Base-by-base conservation (phyloP, 1,140 invertebrate species). In the Neodiprion fabricii region DNA sequence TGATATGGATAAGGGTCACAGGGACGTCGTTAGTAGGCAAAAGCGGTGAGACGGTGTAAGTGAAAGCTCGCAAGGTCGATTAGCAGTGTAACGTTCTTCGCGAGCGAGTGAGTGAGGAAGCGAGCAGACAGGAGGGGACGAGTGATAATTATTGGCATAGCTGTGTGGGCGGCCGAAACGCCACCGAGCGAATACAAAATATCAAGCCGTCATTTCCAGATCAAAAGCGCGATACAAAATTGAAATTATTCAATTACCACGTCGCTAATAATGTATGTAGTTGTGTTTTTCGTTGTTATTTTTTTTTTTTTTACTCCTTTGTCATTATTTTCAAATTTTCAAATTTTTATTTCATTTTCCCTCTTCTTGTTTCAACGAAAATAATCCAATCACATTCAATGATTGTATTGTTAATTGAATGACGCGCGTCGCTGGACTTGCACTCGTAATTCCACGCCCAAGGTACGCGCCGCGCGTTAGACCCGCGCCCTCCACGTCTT, bases 351-450 rank as follows among this genome's bases (percentile, higher is more conserved):
- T 75, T 74, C 67, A 48, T 84, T 84, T 80, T 78, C 75, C 71
- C 50, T 75, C 75, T 77, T 77, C 79, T 40, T 5, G 28, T 40
- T 40, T 40, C 28, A 40, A 1, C 77, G 81, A 83, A 80, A 79
- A 79, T 86, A 88, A 87, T 86, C 82, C 80, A 87, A 87, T 87
- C 81, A 82, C 79, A 80, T 81, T 81, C 82, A 82, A 85, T 87
- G 86, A 88, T 88, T 86, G 85, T 85, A 88, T 88, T 88, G 87
- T 86, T 87, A 87, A 87, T 87, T 83, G 86, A 85, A 85, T 84
- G 85, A 87, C 81, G 82, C 81, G 83, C 80, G 82, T 81, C 81
- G 81, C 73, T 71, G 78, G 78, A 83, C 82, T 85, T 84, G 84
- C 83, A 81, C 80, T 79, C 78, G 47, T 10, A 72, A 70, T 75